Conservation (phyloP, 35 echinoderm and acorn worm species). For the Strongylocentrotus purpuratus region DNA sequence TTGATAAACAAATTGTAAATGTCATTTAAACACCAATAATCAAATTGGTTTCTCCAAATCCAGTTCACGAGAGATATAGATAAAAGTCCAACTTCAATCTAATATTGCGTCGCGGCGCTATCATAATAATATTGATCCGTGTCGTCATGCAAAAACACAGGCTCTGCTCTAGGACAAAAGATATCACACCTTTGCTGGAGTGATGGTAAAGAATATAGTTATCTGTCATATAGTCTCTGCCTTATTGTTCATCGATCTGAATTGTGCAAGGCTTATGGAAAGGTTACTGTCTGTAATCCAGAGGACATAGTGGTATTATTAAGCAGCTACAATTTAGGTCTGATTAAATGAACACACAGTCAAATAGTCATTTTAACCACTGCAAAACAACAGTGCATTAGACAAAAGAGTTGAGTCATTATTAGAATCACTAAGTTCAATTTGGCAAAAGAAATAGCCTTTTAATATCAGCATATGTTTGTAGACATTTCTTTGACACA, state of each 20-base stretch:
- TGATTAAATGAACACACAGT: neutral
- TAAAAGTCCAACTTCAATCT: neutral
- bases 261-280: neutral
- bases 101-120: neutral
- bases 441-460: neutral
- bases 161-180: neutral
- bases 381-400: neutral
- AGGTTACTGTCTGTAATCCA: conserved; percentile 11
- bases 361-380: neutral
- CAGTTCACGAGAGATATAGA: neutral
- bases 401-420: too few species aligned
- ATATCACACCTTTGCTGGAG: neutral
- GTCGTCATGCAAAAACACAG: conserved; percentile 9
- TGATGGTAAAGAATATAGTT: neutral
- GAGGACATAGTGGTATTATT: neutral
- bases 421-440: neutral
- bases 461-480: too few species aligned
- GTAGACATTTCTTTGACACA: too few species aligned
- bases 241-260: neutral
- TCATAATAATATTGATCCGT: neutral
- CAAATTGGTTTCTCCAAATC: neutral
- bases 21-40: neutral
- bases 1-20: neutral
- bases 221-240: conserved; percentile 4
- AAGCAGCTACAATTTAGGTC: neutral